These are phyloP conservation scores for Drosophila mimica DNA, from an alignment of 2,888 invertebrate genomes.

Conservation along the genomic window DNA sequence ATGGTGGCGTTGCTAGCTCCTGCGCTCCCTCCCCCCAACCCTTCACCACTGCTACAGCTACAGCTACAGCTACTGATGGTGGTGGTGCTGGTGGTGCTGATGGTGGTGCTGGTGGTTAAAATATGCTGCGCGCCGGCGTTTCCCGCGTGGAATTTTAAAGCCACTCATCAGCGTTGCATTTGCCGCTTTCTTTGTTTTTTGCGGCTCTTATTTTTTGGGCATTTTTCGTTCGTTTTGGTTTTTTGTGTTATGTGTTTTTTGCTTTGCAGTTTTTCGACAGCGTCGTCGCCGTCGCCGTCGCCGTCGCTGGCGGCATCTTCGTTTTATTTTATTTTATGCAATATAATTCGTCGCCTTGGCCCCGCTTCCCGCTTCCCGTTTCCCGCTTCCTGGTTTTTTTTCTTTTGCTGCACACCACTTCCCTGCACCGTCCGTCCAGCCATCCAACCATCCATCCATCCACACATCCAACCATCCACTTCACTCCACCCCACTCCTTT, in stretches of 20 bases:
- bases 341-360: slow-evolving; percentile 65
- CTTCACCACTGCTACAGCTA: not conserved
- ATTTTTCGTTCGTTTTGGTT: slow-evolving; percentile 5
- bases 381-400: not conserved
- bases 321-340: slow-evolving; percentile 75
- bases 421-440: not conserved
- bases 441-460: not conserved
- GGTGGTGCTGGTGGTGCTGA: slow-evolving; percentile 18
- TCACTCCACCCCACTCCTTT: not conserved
- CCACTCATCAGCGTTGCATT: slow-evolving; percentile 74
- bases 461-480: slow-evolving; percentile 3
- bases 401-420: not conserved
- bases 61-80: not conserved
- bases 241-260: slow-evolving; percentile 28
- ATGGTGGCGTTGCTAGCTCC: slow-evolving; percentile 45
- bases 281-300: slow-evolving; percentile 12
- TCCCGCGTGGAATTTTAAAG: slow-evolving; percentile 71
- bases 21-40: not conserved
- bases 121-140: slow-evolving; percentile 69
- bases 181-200: slow-evolving; percentile 64
- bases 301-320: slow-evolving; percentile 60
- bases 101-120: slow-evolving; percentile 62
- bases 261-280: slow-evolving; percentile 29
- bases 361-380: slow-evolving; percentile 1
- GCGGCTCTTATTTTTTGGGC: slow-evolving; percentile 8